phyloP scores from a whole-genome alignment of 2,113 vertebrate species.

The Rousettus leschenaultii region DNA sequence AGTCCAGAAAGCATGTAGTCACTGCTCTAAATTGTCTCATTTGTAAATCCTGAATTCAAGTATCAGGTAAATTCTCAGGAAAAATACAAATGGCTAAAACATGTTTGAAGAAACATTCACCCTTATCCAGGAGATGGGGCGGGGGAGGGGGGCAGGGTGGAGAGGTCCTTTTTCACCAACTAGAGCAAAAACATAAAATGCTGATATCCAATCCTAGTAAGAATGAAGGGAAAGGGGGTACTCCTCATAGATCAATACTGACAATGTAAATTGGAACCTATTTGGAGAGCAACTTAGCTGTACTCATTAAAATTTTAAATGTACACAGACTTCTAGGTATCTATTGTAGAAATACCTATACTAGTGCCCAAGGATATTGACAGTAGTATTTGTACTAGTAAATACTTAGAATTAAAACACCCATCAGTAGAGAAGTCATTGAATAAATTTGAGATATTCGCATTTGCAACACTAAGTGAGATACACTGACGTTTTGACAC shows the following conservation, averaged over 20 bases:
- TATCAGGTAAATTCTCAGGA: neutral
- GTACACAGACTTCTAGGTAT: neutral
- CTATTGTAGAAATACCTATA: neutral
- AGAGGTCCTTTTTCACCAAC: neutral
- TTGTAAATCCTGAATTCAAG: neutral
- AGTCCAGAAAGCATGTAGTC: neutral
- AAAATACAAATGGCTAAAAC: neutral
- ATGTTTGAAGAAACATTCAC: neutral
- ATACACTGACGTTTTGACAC: neutral
- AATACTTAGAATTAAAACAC: neutral
- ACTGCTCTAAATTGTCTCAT: neutral
- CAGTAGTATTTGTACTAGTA: neutral
- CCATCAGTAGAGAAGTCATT: neutral
- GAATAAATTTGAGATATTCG: neutral
- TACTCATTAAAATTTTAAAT: neutral
- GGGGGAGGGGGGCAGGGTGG: neutral
- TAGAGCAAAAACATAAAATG: neutral
- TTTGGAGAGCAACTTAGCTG: neutral
- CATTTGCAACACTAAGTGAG: neutral
- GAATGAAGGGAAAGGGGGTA: neutral
- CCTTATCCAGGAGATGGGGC: neutral
- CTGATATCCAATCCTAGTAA: neutral
- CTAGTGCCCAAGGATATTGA: neutral
- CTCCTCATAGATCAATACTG: neutral
- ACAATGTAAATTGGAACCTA: neutral